Percentiles rank a stretch among this genome's conserved stretches.
These are phyloP conservation scores for Conchocele bisecta DNA, from an alignment of 2,888 invertebrate species.

Conservation along the genomic window DNA sequence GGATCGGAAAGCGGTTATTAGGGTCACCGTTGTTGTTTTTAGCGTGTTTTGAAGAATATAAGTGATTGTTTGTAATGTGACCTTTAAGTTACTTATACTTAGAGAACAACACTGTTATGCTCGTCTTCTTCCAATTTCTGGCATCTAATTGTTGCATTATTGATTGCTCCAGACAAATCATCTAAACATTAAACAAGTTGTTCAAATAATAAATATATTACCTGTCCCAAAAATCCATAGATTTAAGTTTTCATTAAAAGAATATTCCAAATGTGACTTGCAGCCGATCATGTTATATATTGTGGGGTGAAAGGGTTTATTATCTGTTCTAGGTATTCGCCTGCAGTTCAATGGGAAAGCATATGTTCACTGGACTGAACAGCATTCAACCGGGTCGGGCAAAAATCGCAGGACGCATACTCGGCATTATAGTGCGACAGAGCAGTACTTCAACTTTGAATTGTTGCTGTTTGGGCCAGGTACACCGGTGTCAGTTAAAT, in stretches of 20 bases:
- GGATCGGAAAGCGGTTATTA: too few species aligned
- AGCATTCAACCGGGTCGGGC: slow-evolving; percentile 70
- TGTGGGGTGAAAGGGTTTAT: neutral
- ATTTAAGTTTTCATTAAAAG: neutral
- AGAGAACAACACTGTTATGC: too few species aligned
- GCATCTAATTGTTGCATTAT: too few species aligned
- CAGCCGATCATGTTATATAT: neutral
- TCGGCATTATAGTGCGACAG: slow-evolving; percentile 68
- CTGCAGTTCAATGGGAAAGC: slow-evolving; percentile 72
- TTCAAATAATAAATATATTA: too few species aligned
- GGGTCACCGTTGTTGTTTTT: too few species aligned
- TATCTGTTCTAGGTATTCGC: slow-evolving; percentile 67
- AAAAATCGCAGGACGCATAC: slow-evolving; percentile 69
- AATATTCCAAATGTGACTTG: neutral
- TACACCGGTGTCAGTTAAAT: slow-evolving; percentile 13
- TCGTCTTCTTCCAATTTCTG: too few species aligned
- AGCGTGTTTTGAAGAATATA: too few species aligned
- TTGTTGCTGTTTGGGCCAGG: slow-evolving; percentile 56
- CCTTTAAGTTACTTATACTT: too few species aligned
- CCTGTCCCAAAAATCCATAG: too few species aligned
- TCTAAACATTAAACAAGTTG: too few species aligned
- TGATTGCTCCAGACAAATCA: too few species aligned
- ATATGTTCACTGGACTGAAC: slow-evolving; percentile 77
- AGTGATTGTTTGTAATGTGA: too few species aligned
- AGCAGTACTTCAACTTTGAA: slow-evolving; percentile 71